A percentile compares a stretch with the other conserved stretches of the same genome.
Conservation (phyloP, 2,113 vertebrate species). For the Cochlearius cochlearius region DNA sequence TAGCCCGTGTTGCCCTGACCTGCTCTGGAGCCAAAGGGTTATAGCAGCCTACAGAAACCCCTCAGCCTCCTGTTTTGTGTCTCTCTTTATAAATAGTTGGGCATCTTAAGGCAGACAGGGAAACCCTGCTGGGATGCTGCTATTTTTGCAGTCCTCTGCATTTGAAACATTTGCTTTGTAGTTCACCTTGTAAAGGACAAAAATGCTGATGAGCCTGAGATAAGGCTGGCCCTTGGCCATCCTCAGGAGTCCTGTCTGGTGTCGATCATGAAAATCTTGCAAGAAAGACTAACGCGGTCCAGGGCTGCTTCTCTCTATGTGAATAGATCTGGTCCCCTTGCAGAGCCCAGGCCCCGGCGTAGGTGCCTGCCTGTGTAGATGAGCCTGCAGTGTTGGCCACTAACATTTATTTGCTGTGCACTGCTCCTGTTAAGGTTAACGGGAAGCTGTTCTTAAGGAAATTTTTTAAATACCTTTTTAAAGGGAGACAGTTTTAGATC, state of each 20-base stretch:
- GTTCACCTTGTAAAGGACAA: background rate
- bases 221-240: background rate
- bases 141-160: background rate
- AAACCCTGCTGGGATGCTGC: background rate
- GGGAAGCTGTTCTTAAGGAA: background rate
- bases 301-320: background rate
- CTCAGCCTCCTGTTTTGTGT: background rate
- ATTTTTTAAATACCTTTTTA: background rate
- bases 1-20: background rate
- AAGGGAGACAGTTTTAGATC: background rate
- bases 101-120: background rate
- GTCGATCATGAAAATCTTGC: background rate
- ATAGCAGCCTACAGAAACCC: background rate
- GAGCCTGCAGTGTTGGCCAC: background rate
- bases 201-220: background rate
- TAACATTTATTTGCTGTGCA: background rate
- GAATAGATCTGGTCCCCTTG: fast-evolving
- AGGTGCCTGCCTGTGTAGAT: background rate
- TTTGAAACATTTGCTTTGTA: background rate
- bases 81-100: background rate
- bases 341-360: fast-evolving
- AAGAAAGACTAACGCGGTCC: background rate
- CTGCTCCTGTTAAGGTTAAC: background rate
- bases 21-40: background rate
- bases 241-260: background rate